These are phyloP conservation scores for Meiosimyza platycephala DNA, from an alignment of 2,888 invertebrate species.

Conservation along the genomic window DNA sequence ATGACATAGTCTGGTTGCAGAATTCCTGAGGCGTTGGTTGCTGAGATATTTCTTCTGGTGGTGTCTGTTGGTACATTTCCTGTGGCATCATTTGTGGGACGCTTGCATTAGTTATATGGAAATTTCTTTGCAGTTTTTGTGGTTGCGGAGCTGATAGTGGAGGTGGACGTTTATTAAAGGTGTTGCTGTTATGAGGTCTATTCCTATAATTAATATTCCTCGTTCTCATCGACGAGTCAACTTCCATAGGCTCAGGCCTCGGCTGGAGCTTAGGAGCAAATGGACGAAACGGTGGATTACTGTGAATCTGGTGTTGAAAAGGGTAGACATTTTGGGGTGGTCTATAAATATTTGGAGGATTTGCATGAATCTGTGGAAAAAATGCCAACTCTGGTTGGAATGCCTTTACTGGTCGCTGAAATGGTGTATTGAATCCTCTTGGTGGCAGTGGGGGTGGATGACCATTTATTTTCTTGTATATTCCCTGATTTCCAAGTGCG, in stretches of 20 bases:
- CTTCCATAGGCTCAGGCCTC: constrained; percentile 28
- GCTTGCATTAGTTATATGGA: constrained; percentile 11
- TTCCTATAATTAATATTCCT: constrained; percentile 21
- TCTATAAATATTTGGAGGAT: not conserved
- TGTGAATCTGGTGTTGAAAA: not conserved
- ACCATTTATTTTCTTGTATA: no score
- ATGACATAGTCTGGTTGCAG: no score
- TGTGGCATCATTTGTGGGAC: no score
- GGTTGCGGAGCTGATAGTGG: not conserved
- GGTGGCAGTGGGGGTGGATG: constrained; percentile 5
- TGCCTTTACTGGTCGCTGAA: not conserved
- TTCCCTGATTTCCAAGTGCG: not conserved
- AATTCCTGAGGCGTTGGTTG: no score
- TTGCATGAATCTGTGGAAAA: not conserved
- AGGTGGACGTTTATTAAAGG: constrained; percentile 12
- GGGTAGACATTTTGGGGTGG: not conserved
- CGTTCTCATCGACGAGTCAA: constrained; percentile 3
- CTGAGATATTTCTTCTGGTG: no score
- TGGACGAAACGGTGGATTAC: not conserved
- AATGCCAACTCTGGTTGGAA: not conserved
- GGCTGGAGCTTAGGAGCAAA: constrained; percentile 15
- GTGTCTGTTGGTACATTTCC: no score
- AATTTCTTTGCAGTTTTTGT: constrained; percentile 10
- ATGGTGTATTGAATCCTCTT: not conserved
- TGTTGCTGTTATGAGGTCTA: constrained; percentile 5